Evolutionary conservation across 2,113 vertebrate species (phyloP).

Genomic region (Macheiramphus alcinus): DNA sequence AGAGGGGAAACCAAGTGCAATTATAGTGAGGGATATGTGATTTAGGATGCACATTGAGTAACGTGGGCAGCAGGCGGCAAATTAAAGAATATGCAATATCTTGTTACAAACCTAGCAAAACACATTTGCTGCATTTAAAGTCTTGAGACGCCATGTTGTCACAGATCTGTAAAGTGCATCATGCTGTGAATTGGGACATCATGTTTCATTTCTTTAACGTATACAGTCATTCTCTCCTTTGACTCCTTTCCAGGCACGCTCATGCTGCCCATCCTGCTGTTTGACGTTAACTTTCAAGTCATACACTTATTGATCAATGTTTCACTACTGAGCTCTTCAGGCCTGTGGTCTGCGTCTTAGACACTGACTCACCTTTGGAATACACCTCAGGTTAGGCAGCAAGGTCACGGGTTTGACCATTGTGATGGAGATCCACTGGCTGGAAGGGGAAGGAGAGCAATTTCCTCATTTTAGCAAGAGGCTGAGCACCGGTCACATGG

Average conservation of each 20-base stretch:
- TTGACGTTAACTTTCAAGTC: not conserved
- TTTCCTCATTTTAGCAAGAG: not conserved
- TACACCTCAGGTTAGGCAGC: not conserved
- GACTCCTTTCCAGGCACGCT: not conserved
- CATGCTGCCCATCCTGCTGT: not conserved
- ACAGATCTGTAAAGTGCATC: not conserved
- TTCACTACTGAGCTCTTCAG: not conserved
- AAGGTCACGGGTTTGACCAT: not conserved
- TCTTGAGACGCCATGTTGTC: not conserved
- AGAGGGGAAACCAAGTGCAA: not conserved
- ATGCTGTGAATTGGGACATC: not conserved
- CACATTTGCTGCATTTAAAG: not conserved
- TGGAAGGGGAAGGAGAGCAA: not conserved
- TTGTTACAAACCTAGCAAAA: slow-evolving; percentile 5
- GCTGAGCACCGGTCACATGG: not conserved
- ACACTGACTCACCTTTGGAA: not conserved
- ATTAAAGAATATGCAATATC: slow-evolving; percentile 11
- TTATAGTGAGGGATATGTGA: not conserved
- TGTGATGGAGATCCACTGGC: not conserved
- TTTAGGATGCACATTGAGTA: slow-evolving; percentile 22
- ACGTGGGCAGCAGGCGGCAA: slow-evolving; percentile 16
- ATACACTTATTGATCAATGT: not conserved
- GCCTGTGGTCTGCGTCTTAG: not conserved
- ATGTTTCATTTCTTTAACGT: not conserved
- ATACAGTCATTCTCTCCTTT: not conserved